Evolutionary conservation across 1,140 invertebrate species (phyloP).

Genomic region (Centruroides sculpturatus): DNA sequence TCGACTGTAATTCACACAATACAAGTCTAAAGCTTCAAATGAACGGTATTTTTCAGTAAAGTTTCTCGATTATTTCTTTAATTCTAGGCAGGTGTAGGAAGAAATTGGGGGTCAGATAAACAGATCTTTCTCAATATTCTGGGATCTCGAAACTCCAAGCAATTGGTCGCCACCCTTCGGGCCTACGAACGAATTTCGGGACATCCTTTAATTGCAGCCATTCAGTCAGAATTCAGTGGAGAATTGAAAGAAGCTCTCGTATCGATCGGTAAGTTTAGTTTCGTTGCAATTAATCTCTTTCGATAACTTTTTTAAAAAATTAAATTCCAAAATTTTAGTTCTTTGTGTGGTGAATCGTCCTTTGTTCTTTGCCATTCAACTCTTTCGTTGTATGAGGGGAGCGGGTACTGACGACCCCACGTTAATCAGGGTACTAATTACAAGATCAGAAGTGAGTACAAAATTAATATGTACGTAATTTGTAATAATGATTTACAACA

Average conservation of each 20-base stretch:
- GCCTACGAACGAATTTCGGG: constrained; percentile 25
- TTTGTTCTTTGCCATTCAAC: constrained; percentile 33
- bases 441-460: constrained; percentile 28
- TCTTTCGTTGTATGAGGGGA: constrained; percentile 29
- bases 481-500: no score
- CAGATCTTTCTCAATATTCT: constrained; percentile 34
- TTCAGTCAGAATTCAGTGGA: constrained; percentile 22
- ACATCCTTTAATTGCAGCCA: constrained; percentile 16
- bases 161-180: constrained; percentile 31
- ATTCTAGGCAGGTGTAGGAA: constrained; percentile 25
- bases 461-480: no score
- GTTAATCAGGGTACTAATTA: constrained; percentile 29
- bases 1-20: no score
- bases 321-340: constrained; percentile 25
- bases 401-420: constrained; percentile 28
- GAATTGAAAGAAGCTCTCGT: constrained; percentile 17
- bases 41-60: no score
- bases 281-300: background rate
- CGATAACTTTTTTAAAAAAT: background rate
- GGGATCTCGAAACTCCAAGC: constrained; percentile 27
- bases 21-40: no score
- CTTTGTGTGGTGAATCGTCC: constrained; percentile 27
- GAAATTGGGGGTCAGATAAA: constrained; percentile 33
- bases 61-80: no score
- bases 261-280: constrained; percentile 16